phyloP scores from a whole-genome alignment of 1,140 invertebrate species.

The Pseudomyrmex concolor region DNA sequence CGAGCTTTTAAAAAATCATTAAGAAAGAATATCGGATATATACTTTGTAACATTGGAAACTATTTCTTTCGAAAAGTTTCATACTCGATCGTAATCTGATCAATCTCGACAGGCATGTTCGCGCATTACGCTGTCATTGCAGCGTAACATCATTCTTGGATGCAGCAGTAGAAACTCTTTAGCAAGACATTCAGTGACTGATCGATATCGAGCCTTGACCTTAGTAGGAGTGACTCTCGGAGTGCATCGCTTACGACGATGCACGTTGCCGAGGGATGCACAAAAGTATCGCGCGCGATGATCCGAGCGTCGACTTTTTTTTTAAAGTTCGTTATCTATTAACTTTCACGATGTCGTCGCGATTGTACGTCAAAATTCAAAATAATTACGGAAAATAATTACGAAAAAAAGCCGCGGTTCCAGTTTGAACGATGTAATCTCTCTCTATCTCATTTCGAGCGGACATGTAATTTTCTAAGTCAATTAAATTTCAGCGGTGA shows the following conservation, averaged over 20 bases:
- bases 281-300: neutral
- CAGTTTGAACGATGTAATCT: neutral
- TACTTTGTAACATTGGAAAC: too few species aligned
- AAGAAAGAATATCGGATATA: too few species aligned
- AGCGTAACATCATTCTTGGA: neutral
- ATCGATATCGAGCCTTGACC: slow-evolving; percentile 79
- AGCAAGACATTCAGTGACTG: slow-evolving; percentile 46
- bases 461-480: neutral
- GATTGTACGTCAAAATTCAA: neutral
- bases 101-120: neutral
- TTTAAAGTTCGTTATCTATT: too few species aligned
- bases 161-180: neutral
- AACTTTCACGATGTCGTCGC: too few species aligned
- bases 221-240: slow-evolving; percentile 66
- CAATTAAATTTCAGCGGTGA: neutral
- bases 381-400: too few species aligned
- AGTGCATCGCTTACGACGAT: slow-evolving; percentile 58
- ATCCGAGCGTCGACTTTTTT: neutral
- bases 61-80: too few species aligned
- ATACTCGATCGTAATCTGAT: slow-evolving; percentile 1
- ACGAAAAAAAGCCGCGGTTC: neutral
- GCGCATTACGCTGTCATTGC: slow-evolving; percentile 34
- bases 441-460: neutral
- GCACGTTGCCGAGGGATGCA: neutral
- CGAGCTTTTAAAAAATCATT: too few species aligned